Conservation (phyloP, 2,797 vertebrate genomes). For the Staurois parvus region DNA sequence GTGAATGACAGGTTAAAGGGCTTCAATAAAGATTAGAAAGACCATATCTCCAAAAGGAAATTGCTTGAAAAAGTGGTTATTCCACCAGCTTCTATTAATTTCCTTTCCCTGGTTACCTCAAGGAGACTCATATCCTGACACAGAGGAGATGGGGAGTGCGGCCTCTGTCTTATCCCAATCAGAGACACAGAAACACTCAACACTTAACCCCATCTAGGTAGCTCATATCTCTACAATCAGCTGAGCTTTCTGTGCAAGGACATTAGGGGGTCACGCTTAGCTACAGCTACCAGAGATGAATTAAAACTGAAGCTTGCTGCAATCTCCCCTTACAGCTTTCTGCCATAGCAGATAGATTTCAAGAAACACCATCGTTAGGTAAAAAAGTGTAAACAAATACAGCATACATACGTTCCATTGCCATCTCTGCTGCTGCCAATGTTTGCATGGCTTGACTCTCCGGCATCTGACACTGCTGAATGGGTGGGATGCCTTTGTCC, state of each 20-base stretch:
- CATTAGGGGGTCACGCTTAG: conserved; percentile 13
- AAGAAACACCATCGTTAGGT: not conserved
- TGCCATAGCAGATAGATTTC: not conserved
- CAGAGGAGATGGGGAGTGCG: conserved; percentile 73
- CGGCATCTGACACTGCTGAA: not conserved
- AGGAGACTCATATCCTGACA: conserved; percentile 81
- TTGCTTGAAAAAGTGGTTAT: conserved; percentile 84
- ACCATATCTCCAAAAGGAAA: conserved; percentile 83
- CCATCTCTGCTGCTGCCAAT: not conserved
- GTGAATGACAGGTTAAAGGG: conserved; percentile 84
- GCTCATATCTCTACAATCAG: conserved; percentile 45
- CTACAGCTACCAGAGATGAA: conserved; percentile 27
- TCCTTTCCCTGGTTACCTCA: conserved; percentile 77
- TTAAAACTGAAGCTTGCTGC: conserved; percentile 4
- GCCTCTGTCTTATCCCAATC: conserved; percentile 81
- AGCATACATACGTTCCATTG: not conserved
- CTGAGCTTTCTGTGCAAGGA: conserved; percentile 22
- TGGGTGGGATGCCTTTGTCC: not conserved
- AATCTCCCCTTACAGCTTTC: conserved; percentile 6
- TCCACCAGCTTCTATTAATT: conserved; percentile 83
- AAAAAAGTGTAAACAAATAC: too few species aligned
- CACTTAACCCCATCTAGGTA: conserved; percentile 56
- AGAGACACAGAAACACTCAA: conserved; percentile 62
- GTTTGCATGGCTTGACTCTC: not conserved
- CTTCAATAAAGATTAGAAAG: conserved; percentile 85